Evolutionary conservation across 2,797 vertebrate species (phyloP), one percentile per base, ranked within the genome.

Genomic region (Coregonus sp.): DNA sequence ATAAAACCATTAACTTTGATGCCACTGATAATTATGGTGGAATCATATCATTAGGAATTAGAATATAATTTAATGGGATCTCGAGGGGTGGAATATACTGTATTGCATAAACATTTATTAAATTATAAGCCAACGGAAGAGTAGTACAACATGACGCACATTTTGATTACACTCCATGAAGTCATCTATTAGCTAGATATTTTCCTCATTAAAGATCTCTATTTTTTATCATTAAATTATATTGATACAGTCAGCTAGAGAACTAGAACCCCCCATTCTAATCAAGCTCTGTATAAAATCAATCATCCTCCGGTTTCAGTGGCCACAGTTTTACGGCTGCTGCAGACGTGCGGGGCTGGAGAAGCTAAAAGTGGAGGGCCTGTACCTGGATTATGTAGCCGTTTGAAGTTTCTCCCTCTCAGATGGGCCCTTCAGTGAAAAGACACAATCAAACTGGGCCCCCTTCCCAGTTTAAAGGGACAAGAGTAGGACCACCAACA

Each of bases 381-480:
- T 78, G 76, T 88, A 90, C 86, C 85, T 89, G 87, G 78, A 84
- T 88, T 85, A 82, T 83, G 84, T 84, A 74, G 67, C 72, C 75
- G 80, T 91, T 90, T 91, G 87, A 90, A 86, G 87, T 89, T 83
- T 77, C 78, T 75, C 73, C 78, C 82, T 78, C 76, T 74, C 73
- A 77, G 74, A 81, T 74, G 77, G 47, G 78, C 73, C 73, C 69
- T 80, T 78, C 72, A 54, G 84, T 81, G 72, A 66, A 63, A 31
- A 29, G 33, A 61, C 54, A 37, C 9, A 73, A 31, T 56, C 18
- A 56, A 73, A 73, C 31, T 15, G 29, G 51, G 71, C 68, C 68
- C 68, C 68, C 16, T 37, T 47, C 16, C 18, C 1, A 4, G 3
- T 16, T 51, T 33, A 20, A 59, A 54, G 51, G 71, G 50, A 29